Conservation (phyloP, 2,888 invertebrate genomes). For the Chorisops tibialis region DNA sequence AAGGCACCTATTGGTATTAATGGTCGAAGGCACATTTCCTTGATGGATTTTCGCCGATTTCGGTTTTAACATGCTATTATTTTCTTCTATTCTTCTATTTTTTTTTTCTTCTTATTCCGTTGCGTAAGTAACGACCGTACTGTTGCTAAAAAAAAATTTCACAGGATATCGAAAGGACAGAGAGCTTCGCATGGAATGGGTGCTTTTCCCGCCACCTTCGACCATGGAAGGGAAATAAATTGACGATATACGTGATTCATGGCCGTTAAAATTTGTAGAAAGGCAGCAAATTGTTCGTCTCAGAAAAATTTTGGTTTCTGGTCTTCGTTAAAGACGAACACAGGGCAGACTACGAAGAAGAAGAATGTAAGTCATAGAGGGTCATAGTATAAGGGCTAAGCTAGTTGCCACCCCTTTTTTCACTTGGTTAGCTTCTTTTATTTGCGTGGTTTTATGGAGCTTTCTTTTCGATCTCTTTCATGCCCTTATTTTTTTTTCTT, state of each 20-base stretch:
- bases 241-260: conserved; percentile 38
- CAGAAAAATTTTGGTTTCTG: conserved; percentile 27
- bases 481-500: conserved; percentile 13
- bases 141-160: no score
- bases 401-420: conserved; percentile 16
- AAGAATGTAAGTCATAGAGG: conserved; percentile 5
- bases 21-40: no score
- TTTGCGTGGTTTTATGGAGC: conserved; percentile 22
- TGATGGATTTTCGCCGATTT: no score
- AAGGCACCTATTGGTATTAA: no score
- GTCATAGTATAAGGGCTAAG: background rate
- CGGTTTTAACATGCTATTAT: no score
- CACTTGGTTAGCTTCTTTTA: conserved; percentile 9
- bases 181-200: no score
- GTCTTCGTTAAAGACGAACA: background rate
- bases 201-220: conserved; percentile 15
- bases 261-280: conserved; percentile 36
- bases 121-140: no score
- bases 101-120: no score
- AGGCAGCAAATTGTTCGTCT: conserved; percentile 37
- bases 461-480: conserved; percentile 10
- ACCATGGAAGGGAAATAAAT: conserved; percentile 32
- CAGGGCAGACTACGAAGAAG: no score
- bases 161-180: no score
- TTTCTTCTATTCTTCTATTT: no score